phyloP scores from a whole-genome alignment of 2,113 vertebrate genomes.

The Motacilla tschutschensis region DNA sequence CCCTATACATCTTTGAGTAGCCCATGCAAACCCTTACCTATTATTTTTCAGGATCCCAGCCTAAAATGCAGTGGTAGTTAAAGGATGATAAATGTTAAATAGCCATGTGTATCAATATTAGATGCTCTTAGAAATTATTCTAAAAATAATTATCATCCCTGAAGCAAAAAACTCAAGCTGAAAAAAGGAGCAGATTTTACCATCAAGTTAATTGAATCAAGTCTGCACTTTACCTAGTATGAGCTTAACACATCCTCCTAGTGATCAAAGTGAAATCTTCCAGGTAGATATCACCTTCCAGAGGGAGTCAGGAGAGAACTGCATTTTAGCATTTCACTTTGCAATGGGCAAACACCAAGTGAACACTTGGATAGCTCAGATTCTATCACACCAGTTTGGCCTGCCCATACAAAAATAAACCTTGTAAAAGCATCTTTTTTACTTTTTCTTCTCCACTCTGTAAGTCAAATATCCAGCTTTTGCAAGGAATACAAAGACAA shows the following conservation, averaged over 20 bases:
- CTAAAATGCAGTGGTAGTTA: not conserved
- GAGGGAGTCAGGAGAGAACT: not conserved
- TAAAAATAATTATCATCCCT: not conserved
- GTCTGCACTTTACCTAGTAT: not conserved
- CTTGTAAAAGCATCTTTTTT: not conserved
- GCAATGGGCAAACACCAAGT: not conserved
- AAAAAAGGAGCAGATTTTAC: not conserved
- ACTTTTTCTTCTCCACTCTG: not conserved
- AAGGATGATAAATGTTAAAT: not conserved
- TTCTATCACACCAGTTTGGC: not conserved
- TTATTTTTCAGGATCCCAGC: not conserved
- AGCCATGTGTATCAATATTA: not conserved
- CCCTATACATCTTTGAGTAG: not conserved
- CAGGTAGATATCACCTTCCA: not conserved
- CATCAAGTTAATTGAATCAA: not conserved
- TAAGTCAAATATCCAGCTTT: constrained; percentile 12
- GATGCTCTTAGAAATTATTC: not conserved
- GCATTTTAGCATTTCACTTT: not conserved
- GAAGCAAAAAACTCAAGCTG: not conserved
- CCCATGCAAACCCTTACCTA: not conserved
- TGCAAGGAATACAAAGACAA: not conserved
- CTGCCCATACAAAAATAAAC: not conserved
- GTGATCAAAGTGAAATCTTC: not conserved
- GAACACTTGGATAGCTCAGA: not conserved
- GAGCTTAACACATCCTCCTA: not conserved